These are phyloP conservation scores for Thumatha senex DNA, from an alignment of 2,888 invertebrate species.

Conservation along the genomic window DNA sequence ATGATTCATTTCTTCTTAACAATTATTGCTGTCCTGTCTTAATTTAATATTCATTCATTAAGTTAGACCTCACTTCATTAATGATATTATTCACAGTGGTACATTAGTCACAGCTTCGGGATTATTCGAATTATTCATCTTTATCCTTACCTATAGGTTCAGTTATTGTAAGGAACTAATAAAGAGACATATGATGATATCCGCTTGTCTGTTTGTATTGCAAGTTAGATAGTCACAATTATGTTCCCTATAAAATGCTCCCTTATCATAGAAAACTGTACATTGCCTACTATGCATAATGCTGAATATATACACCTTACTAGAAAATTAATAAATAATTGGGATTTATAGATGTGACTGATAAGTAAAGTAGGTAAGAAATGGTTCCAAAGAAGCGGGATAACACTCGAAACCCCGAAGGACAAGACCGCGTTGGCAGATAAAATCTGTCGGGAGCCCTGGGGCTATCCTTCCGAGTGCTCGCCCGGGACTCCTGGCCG, in stretches of 20 bases:
- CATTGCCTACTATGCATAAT: background rate
- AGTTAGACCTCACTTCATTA: background rate
- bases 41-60: background rate
- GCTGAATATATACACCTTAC: too few species aligned
- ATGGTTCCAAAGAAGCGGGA: too few species aligned
- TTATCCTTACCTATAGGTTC: background rate
- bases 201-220: background rate
- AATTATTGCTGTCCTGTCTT: background rate
- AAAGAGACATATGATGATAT: background rate
- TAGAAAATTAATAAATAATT: too few species aligned
- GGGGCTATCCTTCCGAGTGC: too few species aligned
- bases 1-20: background rate
- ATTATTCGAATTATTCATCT: background rate
- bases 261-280: background rate
- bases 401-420: too few species aligned
- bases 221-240: background rate
- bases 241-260: background rate
- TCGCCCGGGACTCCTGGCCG: too few species aligned
- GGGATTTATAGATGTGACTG: too few species aligned
- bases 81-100: conserved; percentile 2
- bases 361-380: too few species aligned
- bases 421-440: too few species aligned
- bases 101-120: conserved; percentile 1
- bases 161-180: background rate
- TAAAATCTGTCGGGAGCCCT: too few species aligned